These are phyloP conservation scores for Eupeodes luniger DNA, from an alignment of 2,888 invertebrate species.

Conservation along the genomic window DNA sequence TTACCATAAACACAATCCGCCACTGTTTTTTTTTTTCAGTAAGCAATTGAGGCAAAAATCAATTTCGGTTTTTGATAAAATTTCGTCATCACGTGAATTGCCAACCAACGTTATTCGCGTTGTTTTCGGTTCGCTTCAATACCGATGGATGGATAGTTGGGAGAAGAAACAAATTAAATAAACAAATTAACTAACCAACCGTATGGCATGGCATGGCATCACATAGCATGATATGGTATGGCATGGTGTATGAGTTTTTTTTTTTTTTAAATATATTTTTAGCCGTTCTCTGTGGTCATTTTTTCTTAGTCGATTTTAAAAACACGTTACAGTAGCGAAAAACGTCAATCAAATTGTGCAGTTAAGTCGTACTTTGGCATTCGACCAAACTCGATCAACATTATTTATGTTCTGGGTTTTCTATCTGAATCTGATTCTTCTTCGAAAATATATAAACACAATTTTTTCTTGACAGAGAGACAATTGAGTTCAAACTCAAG, in stretches of 20 bases:
- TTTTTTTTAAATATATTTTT: conserved; percentile 46
- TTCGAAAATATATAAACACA: conserved; percentile 28
- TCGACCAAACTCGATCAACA: conserved; percentile 49
- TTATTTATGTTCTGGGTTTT: conserved; percentile 30
- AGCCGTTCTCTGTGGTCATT: conserved; percentile 53
- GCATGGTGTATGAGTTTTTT: conserved; percentile 53
- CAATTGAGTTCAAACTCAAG: conserved; percentile 39
- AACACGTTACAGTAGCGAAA: conserved; percentile 64
- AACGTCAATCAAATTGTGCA: conserved; percentile 68
- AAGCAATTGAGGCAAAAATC: conserved; percentile 29
- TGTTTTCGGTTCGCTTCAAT: not conserved
- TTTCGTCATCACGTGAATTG: conserved; percentile 65
- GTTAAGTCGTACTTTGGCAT: conserved; percentile 48
- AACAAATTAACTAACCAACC: conserved; percentile 30
- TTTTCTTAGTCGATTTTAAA: conserved; percentile 29
- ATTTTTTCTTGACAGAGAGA: conserved; percentile 39
- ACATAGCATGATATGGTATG: not conserved
- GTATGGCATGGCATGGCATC: not conserved
- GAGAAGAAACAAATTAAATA: conserved; percentile 10
- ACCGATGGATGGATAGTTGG: conserved; percentile 19
- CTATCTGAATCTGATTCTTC: not conserved
- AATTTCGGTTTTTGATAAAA: conserved; percentile 50
- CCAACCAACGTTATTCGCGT: conserved; percentile 30
- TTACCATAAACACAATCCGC: not conserved
- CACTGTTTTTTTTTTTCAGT: not conserved